phyloP scores from a whole-genome alignment of 2,113 vertebrate species.

The Pedetes capensis region DNA sequence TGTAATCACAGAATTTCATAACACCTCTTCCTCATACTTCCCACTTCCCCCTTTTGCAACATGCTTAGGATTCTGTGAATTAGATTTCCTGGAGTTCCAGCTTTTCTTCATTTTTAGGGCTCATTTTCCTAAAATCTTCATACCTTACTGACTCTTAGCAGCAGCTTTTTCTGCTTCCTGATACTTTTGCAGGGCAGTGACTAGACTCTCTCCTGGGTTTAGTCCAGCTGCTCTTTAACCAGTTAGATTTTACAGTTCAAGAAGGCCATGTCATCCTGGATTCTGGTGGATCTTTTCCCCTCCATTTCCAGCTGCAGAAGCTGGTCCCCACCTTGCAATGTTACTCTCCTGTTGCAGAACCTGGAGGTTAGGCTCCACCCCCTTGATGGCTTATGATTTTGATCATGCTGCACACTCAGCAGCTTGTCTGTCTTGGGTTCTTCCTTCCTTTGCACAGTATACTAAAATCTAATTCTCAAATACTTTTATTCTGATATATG shows the following conservation, averaged over 20 bases:
- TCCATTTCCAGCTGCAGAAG: neutral
- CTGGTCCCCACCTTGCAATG: neutral
- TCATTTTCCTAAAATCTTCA: neutral
- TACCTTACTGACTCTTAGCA: neutral
- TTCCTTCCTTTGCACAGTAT: neutral
- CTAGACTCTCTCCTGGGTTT: neutral
- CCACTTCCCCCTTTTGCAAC: too few species aligned
- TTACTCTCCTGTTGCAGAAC: neutral
- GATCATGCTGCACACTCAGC: neutral
- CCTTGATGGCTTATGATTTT: neutral
- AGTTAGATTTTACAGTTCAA: neutral
- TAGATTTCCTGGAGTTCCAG: neutral
- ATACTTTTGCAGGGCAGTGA: neutral
- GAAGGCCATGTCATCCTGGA: too few species aligned
- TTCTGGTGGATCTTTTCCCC: too few species aligned
- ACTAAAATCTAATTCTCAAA: neutral
- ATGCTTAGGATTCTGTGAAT: too few species aligned
- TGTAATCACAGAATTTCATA: too few species aligned
- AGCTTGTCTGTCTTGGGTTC: neutral
- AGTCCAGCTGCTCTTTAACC: neutral
- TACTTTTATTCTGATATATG: neutral
- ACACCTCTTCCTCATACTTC: too few species aligned
- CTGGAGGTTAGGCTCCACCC: neutral
- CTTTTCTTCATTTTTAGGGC: neutral
- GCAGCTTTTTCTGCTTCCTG: neutral